A percentile compares a stretch with the other conserved stretches of the same genome.
Conservation (phyloP, 2,888 invertebrate genomes). For the Calameuta pallipes region DNA sequence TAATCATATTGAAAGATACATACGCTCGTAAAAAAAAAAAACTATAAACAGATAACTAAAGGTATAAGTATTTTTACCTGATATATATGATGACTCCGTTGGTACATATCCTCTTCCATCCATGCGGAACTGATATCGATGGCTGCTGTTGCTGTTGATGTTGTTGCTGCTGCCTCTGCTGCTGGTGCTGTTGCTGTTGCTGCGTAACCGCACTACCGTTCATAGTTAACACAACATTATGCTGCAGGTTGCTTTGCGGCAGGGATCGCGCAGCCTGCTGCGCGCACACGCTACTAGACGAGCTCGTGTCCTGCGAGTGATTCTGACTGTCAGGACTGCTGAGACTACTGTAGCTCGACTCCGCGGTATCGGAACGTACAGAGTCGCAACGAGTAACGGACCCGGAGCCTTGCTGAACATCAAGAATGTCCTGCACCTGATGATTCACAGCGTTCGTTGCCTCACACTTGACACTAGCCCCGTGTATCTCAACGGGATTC, state of each 20-base stretch:
- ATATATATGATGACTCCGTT: constrained; percentile 81
- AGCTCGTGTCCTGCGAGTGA: constrained; percentile 59
- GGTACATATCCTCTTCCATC: constrained; percentile 81
- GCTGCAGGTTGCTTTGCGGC: constrained; percentile 34
- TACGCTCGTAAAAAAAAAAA: background rate
- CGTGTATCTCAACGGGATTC: background rate
- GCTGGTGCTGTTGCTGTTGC: constrained; percentile 30
- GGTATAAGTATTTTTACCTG: constrained; percentile 70
- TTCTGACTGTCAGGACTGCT: constrained; percentile 66
- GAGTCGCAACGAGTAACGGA: constrained; percentile 69
- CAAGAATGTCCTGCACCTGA: constrained; percentile 3
- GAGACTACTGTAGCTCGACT: constrained; percentile 70
- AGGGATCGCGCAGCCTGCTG: constrained; percentile 58
- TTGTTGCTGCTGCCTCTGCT: constrained; percentile 37
- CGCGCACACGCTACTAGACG: constrained; percentile 60
- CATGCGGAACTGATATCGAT: constrained; percentile 75
- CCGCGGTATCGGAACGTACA: constrained; percentile 71
- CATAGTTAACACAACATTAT: constrained; percentile 43
- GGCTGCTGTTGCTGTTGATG: constrained; percentile 49
- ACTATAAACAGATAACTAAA: constrained; percentile 22
- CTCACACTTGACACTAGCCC: constrained; percentile 19
- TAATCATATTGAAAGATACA: background rate
- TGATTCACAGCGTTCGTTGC: constrained; percentile 6
- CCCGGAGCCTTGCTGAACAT: constrained; percentile 28
- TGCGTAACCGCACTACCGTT: constrained; percentile 44